Percentiles rank a stretch among this genome's conserved stretches.
These are phyloP conservation scores for Antechinus stuartii DNA, from an alignment of 2,113 vertebrate species.

Conservation along the genomic window DNA sequence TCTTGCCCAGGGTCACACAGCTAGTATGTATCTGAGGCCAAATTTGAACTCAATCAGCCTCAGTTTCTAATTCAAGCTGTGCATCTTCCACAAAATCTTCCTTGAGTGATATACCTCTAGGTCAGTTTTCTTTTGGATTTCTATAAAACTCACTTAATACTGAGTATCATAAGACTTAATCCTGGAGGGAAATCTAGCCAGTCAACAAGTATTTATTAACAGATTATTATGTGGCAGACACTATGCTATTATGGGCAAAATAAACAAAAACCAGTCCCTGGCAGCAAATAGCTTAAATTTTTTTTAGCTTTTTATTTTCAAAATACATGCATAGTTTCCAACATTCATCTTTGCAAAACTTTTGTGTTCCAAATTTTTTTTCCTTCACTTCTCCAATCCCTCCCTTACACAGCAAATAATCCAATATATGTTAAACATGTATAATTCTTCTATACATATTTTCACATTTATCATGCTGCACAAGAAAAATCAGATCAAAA, in stretches of 20 bases:
- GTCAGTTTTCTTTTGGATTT: not conserved
- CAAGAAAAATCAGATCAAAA: no score
- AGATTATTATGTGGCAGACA: not conserved
- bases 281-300: no score
- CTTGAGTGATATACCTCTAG: not conserved
- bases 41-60: not conserved
- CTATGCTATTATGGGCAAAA: not conserved
- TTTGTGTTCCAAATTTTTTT: no score
- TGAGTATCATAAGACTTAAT: not conserved
- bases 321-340: no score
- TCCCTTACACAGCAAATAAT: no score
- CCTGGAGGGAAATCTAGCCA: not conserved
- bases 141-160: not conserved
- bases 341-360: no score
- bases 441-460: no score
- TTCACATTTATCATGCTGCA: no score
- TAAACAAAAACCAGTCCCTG: no score
- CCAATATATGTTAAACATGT: no score
- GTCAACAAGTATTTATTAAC: not conserved
- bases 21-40: conserved; percentile 5
- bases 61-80: not conserved
- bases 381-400: no score
- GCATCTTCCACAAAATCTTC: not conserved
- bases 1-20: not conserved
- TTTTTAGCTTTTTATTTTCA: no score